These are phyloP conservation scores for Neoascia interrupta DNA, from an alignment of 2,888 invertebrate species.

Conservation along the genomic window DNA sequence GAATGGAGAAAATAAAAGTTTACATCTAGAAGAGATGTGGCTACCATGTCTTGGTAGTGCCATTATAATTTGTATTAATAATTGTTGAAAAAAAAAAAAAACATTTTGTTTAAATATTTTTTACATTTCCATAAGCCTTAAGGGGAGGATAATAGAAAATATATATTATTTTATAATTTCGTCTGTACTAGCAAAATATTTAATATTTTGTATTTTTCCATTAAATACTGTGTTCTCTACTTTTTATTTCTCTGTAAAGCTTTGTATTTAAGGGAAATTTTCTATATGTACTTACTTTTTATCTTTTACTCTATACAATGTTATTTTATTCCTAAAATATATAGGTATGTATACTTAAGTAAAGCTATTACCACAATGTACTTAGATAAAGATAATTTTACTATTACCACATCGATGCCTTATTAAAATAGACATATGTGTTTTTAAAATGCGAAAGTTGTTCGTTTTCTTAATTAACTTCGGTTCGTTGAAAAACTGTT, in stretches of 20 bases:
- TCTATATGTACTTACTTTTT: conserved; percentile 2
- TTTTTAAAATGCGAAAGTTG: conserved; percentile 33
- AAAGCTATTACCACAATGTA: conserved; percentile 36
- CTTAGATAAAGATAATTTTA: conserved; percentile 53
- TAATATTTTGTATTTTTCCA: conserved; percentile 33
- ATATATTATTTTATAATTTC: conserved; percentile 6
- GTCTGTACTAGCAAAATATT: conserved; percentile 28
- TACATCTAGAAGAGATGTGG: not conserved
- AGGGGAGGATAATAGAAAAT: not conserved
- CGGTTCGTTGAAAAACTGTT: too few species aligned
- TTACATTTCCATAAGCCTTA: conserved; percentile 4
- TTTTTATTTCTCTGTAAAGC: conserved; percentile 39
- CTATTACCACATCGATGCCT: conserved; percentile 60
- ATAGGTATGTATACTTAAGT: conserved; percentile 31
- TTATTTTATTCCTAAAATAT: conserved; percentile 42
- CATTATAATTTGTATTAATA: conserved; percentile 27
- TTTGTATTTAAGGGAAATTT: conserved; percentile 36
- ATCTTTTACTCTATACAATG: conserved; percentile 24
- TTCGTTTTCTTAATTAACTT: too few species aligned
- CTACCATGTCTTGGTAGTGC: conserved; percentile 50
- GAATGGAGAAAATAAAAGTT: not conserved
- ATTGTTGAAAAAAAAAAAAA: too few species aligned
- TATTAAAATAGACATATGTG: conserved; percentile 58
- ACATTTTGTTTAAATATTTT: not conserved
- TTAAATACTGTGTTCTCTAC: conserved; percentile 28